Percentiles rank a stretch among this genome's conserved stretches.
These are phyloP conservation scores for Aphelenchoides fujianensis DNA, from an alignment of 1,140 invertebrate species.

Conservation along the genomic window DNA sequence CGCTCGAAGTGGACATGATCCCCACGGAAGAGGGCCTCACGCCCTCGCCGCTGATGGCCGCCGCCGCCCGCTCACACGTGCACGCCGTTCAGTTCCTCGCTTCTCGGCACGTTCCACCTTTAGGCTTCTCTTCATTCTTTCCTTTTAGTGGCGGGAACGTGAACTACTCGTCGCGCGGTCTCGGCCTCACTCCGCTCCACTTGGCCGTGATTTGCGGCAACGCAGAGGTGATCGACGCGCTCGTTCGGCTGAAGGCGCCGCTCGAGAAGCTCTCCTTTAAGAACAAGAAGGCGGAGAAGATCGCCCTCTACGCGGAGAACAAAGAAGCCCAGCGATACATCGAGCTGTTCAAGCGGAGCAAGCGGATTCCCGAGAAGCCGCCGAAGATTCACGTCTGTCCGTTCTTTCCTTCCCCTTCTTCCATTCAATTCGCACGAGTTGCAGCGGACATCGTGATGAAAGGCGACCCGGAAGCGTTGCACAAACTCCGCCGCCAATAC, in stretches of 20 bases:
- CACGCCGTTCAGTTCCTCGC: background rate
- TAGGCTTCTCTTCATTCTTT: background rate
- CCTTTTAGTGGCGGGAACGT: constrained; percentile 22
- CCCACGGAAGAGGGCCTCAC: constrained; percentile 18
- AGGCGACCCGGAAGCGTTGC: constrained; percentile 9
- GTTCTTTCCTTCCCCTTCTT: background rate
- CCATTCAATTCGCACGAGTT: background rate
- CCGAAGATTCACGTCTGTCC: background rate
- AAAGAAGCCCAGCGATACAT: background rate
- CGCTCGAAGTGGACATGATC: constrained; percentile 32
- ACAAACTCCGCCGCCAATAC: constrained; percentile 4
- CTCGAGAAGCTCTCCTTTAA: background rate
- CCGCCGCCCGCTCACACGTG: constrained; percentile 23
- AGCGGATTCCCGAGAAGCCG: background rate
- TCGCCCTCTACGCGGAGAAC: background rate
- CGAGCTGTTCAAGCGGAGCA: background rate
- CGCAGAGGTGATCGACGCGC: constrained; percentile 11
- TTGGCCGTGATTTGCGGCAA: constrained; percentile 21
- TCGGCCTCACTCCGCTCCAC: constrained; percentile 5
- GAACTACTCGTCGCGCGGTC: constrained; percentile 18
- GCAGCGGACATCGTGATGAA: constrained; percentile 4
- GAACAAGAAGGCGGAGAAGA: background rate
- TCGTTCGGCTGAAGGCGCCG: background rate
- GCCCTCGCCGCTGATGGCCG: constrained; percentile 38
- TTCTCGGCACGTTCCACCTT: background rate